A percentile compares a stretch with the other conserved stretches of the same genome.
phyloP scores from a whole-genome alignment of 2,797 vertebrate species.

The Myotis daubentonii region DNA sequence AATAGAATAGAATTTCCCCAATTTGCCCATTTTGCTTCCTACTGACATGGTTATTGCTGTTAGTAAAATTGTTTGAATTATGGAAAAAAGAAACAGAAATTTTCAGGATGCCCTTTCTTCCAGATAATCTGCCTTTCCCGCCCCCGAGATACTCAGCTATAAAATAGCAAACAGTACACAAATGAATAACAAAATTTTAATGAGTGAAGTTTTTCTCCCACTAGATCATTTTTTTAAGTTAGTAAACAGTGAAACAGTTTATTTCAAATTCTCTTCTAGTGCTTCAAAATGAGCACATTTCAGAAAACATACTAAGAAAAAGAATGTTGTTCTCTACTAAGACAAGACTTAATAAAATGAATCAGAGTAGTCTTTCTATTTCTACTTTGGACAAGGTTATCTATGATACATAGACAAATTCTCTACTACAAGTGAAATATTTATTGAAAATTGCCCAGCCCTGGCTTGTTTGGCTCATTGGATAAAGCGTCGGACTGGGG shows the following conservation, averaged over 20 bases:
- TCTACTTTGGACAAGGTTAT: not conserved
- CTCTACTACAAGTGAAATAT: not conserved
- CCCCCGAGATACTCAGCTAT: not conserved
- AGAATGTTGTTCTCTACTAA: not conserved
- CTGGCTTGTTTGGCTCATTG: not conserved
- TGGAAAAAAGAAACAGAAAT: not conserved
- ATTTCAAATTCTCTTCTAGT: not conserved
- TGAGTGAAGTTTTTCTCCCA: not conserved
- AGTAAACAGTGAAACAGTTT: not conserved
- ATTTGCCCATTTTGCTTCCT: not conserved
- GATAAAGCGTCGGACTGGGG: no score
- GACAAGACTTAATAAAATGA: not conserved
- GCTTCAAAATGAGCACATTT: not conserved
- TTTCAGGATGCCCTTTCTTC: not conserved
- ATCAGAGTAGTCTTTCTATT: not conserved
- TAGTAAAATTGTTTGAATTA: not conserved
- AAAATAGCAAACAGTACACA: not conserved
- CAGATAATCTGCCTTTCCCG: not conserved
- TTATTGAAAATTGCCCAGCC: not conserved
- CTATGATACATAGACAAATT: not conserved
- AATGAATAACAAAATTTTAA: not conserved
- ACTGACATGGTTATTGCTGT: not conserved
- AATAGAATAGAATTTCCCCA: not conserved
- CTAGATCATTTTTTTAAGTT: not conserved
- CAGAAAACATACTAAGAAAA: not conserved